Evolutionary conservation across 2,888 invertebrate species (phyloP), one percentile per base, ranked within the genome.

Genomic region (Notocelia uddmanniana): DNA sequence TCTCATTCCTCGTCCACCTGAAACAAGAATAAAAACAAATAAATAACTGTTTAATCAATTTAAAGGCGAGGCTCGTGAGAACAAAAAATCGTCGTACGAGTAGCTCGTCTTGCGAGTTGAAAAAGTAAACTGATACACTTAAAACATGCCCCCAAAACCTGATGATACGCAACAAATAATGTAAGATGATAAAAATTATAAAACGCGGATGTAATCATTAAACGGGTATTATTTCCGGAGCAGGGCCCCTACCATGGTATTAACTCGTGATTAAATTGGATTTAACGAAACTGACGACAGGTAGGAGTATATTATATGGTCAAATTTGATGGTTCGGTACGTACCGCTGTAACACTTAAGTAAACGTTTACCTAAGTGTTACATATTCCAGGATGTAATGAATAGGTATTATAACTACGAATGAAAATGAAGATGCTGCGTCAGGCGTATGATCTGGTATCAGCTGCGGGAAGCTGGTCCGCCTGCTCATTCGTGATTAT

Each of bases 141-240:
- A 62, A 66, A 45, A 71, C 60, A 50, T 67, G 67, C 60, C 50
- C 60, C 60, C 48, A 57, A 73, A 70, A 70, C 68, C 66, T 67
- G 70, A 67, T 62, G 62, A 74, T 54, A 67, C 62, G 74, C 72
- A 75, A 68, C 69, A 70, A 68, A 81, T 45, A 79, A 77, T 76
- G 75, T 75, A 78, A 79, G 75, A 77, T 77, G 76, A 81, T 80
- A 74, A 74, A 73, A 76, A 82, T 69, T 70, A 73, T 82, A 83
- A 79, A 79, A 79, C 74, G 82, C 85, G 87, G 86, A 85, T 86
- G 85, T 82, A 80, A 80, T 76, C 79, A 81, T 83, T 79, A 84
- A 88, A 90, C 90, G 84, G 89, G 89, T 89, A 85, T 80, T 82
- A 84, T 86, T 88, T 90, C 90, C 90, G 88, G 88, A 68, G 68